Evolutionary conservation across 2,113 vertebrate genomes (phyloP), one percentile per base, ranked within the genome.

Genomic region (Nerophis ophidion): DNA sequence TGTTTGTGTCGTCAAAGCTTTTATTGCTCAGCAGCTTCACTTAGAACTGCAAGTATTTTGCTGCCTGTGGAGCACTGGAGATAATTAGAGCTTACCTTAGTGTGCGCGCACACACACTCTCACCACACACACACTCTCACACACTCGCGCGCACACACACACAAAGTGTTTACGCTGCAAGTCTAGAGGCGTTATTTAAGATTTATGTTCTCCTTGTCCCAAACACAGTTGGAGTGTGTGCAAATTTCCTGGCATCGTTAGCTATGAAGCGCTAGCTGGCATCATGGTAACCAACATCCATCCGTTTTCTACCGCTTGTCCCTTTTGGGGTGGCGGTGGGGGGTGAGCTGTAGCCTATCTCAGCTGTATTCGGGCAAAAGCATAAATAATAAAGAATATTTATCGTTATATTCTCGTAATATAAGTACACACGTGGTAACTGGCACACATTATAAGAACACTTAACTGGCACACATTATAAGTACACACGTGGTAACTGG

Each of bases 21-120:
- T 44, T 44, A 12, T 44, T 44, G 40, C 40, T 11, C 10, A 44
- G 40, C 40, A 44, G 40, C 40, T 8, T 16, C 35, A 0, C 15
- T 9, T 10, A 14, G 13, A 14, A 5, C 34, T 7, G 51, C 51
- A 33, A 35, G 33, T 4, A 5, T 7, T 50, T 34, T 13, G 52
- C 52, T 38, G 42, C 56, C 40, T 45, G 56, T 8, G 57, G 26
- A 57, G 51, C 61, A 59, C 36, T 3, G 60, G 14, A 2, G 14
- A 56, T 73, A 74, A 80, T 83, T 75, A 75, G 57, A 64, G 66
- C 54, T 49, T 11, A 36, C 53, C 26, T 62, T 15, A 44, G 33
- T 59, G 38, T 57, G 65, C 2, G 5, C 1, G 4, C 26, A 26
- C 26, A 26, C 26, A 26, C 26, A 26, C 26, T 3, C 26, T 3